Conservation (phyloP, 2,888 invertebrate genomes). For the Gandaritis pyraliata region DNA sequence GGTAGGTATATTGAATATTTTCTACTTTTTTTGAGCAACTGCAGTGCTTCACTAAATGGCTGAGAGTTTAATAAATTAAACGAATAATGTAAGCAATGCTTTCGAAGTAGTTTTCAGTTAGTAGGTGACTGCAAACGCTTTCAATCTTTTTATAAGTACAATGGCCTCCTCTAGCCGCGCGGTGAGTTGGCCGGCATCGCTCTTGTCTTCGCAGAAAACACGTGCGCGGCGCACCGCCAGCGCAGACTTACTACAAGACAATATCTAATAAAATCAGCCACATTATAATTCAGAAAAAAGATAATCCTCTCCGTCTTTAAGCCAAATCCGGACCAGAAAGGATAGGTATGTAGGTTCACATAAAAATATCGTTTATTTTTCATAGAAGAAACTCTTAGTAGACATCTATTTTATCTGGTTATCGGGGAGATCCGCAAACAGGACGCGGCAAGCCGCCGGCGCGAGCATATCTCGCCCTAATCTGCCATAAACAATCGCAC, state of each 20-base stretch:
- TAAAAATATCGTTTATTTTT: constrained; percentile 57
- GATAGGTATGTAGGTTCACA: constrained; percentile 31
- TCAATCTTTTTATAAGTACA: too few species aligned
- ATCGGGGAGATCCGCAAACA: constrained; percentile 60
- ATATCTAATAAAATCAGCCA: too few species aligned
- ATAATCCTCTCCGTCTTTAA: constrained; percentile 47
- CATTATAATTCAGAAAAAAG: constrained; percentile 19
- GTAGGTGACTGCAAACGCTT: too few species aligned
- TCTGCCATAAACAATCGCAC: constrained; percentile 72
- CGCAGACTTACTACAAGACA: too few species aligned
- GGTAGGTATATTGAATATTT: too few species aligned
- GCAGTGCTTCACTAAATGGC: background rate
- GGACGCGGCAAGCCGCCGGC: constrained; percentile 53
- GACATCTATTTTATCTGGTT: constrained; percentile 67
- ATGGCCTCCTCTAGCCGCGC: too few species aligned
- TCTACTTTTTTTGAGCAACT: background rate
- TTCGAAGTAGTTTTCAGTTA: too few species aligned
- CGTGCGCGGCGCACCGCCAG: too few species aligned
- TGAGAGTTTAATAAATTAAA: background rate
- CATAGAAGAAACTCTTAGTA: constrained; percentile 55
- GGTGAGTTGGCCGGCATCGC: too few species aligned
- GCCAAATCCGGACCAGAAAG: constrained; percentile 36
- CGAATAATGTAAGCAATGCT: background rate
- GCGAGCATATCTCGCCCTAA: constrained; percentile 64
- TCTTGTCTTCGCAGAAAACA: too few species aligned